Base-by-base conservation (phyloP, 2,113 vertebrate genomes). In the Hipposideros armiger region DNA sequence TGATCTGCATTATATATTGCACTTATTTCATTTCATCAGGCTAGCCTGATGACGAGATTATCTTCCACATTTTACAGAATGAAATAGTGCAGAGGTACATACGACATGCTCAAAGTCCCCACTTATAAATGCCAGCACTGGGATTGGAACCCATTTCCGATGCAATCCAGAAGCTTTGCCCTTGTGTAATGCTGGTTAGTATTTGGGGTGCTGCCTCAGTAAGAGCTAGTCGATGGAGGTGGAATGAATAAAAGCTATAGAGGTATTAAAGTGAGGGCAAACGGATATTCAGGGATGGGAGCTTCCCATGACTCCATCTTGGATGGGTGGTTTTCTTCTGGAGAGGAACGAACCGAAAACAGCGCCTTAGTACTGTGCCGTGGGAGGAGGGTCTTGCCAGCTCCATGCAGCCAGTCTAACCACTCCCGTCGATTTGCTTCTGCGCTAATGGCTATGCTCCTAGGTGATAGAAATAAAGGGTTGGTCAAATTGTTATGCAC, bases 281-380 rank as follows among this genome's bases (percentile, higher is more conserved):
- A 20, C 36, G 45, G n/a, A 4, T n/a, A 0, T 2, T 11, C 24
- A 13, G 13, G 6, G 11, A 4, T 0, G 11, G 13, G 54, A 6
- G 5, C 26, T 45, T 42, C n/a, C 2, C 40, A 0, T 47, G 45
- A 81, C 20, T 5, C 32, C n/a, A 2, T 7, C 19, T 64, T 67
- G 56, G 64, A 50, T 42, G n/a, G 2, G n/a, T 92, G 36, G 9
- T 17, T 85, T 73, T 80, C 26, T 64, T 67, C 19, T 20, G 17
- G 45, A 45, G 32, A 80, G 30, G 13, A 78, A 40, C 16, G 14
- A 19, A 2, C 56, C 30, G 42, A 52, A 94, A 78, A 52, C 3
- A 28, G 30, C 58, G 58, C 20, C 30, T 96, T 26, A 14, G 26
- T n/a, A 4, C 17, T 36, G 10, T 20, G 58, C 30, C 1, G 0